Evolutionary conservation across 2,113 vertebrate genomes (phyloP), one percentile per base, ranked within the genome.

Genomic region (Brachionichthys hirsutus): DNA sequence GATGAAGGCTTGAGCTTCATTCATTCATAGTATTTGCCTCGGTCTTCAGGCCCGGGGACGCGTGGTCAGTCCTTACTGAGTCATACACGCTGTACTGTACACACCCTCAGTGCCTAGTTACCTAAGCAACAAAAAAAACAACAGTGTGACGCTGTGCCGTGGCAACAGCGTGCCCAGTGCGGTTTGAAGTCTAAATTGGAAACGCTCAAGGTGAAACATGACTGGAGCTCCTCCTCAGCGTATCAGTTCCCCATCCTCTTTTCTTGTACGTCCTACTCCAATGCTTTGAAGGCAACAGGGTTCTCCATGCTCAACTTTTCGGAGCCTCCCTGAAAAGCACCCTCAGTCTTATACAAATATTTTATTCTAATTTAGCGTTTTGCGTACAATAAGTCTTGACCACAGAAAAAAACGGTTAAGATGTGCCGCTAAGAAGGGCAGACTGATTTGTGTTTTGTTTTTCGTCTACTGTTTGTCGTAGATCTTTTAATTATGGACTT

Each of bases 51-150:
- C 35, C 35, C 36, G 46, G 20, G 7, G 16, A 14, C 4, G 18
- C 43, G 19, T 34, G 38, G 36, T 41, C 10, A 36, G 20, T 51
- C 71, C 57, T 17, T 34, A 62, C 40, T 89, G 75, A 81, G 61
- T 88, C 81, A 87, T 1, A 9, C 12, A 54, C 40, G 8, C 18
- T 49, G 43, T 36, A 18, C 8, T 13, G 20, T 6, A 16, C 24
- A 30, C 24, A 6, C 24, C 24, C 24, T 30, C 3, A 8, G 24
- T 55, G 62, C 63, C 36, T 73, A 61, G 76, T 70, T 80, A 69
- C 80, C 34, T n/a, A n/a, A n/a, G 73, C 30, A 36, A 62, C 44
- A 58, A 80, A 79, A 72, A 84, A 68, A 80, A 77, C 64, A 78
- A 9, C 46, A 30, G 24, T 30, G 4, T 30, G 24, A 12, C 12